Base-by-base conservation (phyloP, 2,888 invertebrate genomes). In the Agrotis puta region DNA sequence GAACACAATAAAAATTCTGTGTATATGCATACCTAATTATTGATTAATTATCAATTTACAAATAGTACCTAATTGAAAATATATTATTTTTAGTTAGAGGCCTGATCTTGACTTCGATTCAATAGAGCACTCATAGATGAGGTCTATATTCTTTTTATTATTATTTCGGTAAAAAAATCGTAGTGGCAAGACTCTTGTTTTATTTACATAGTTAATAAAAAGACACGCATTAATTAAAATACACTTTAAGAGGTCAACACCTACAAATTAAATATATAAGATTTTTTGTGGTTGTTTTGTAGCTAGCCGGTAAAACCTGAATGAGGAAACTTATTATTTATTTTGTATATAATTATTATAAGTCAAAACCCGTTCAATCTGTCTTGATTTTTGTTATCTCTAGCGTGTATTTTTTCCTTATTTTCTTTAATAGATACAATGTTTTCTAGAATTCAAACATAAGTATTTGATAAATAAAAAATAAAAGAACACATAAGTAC, bases 301-400 rank as follows among this genome's bases (percentile, higher is more conserved):
- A 13, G 16, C 2, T 43, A n/a, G 1, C 57, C 16, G 24, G 63
- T 47, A 70, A 61, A 69, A 77, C 50, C 45, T 50, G 64, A 54
- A 74, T 24, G 22, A 68, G 64, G 81, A 80, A 64, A 77, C 48
- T 20, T 74, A 50, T 68, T 47, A 45, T 39, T 64, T 53, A 43
- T 22, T 43, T n/a, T 43, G 11, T 59, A n/a, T 13, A 22, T 43
- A 53, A 48, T 53, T 16, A 33, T n/a, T 11, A 57, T 63, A 11
- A 39, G 7, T 48, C 4, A 50, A 24, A 57, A 58, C 33, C 18
- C 7, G 56, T 59, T 1, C n/a, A 53, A 48, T 57, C 9, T 57
- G 33, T 48, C 18, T 57, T 51, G 24, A 61, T 63, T 58, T 33
- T 1, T 22, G 11, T 53, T 50, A 66, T 51, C 67, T 0, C 1